Percentiles rank a stretch among this genome's conserved stretches.
phyloP scores from a whole-genome alignment of 2,797 vertebrate species.

The Tamandua tetradactyla region DNA sequence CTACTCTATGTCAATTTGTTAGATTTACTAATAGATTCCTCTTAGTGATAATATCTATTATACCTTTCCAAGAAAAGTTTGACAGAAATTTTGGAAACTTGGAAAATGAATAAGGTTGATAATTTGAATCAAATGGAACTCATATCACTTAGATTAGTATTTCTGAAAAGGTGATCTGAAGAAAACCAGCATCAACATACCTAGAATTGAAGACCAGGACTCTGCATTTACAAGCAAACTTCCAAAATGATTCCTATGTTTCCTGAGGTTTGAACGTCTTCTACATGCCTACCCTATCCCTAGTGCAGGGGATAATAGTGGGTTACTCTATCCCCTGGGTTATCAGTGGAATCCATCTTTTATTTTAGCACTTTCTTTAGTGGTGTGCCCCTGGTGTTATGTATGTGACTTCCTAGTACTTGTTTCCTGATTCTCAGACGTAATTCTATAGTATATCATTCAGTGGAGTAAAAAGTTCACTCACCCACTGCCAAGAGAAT shows the following conservation, averaged over 20 bases:
- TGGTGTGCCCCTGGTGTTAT: neutral
- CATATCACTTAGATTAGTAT: neutral
- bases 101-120: neutral
- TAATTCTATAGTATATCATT: neutral
- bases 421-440: neutral
- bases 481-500: neutral
- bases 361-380: neutral
- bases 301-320: neutral
- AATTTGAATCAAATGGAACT: neutral
- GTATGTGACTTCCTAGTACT: neutral
- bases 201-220: neutral
- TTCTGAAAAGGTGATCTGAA: neutral
- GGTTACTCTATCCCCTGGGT: neutral
- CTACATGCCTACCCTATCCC: neutral
- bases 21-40: neutral
- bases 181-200: neutral
- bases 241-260: neutral
- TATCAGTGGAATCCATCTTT: neutral
- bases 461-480: neutral
- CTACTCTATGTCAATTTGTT: neutral
- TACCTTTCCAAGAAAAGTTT: neutral
- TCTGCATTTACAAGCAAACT: neutral
- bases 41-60: neutral
- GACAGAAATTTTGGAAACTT: constrained; percentile 8
- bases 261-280: neutral